Base-by-base conservation (phyloP, 2,888 invertebrate species). In the Athrips mouffetella region DNA sequence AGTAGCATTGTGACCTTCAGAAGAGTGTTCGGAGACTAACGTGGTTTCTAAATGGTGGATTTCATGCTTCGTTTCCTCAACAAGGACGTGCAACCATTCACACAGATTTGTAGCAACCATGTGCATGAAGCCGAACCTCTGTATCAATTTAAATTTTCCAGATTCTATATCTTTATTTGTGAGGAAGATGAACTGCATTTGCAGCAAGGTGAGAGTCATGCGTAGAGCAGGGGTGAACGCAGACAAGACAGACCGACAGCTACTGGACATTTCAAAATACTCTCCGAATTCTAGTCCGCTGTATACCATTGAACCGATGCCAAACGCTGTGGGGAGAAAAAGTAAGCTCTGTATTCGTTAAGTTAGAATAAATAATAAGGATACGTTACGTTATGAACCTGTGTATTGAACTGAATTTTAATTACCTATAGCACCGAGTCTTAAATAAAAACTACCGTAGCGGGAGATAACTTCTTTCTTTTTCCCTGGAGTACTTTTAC, bases 101-200 rank as follows among this genome's bases (percentile, higher is more conserved):
- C 97, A 97, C 11, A 98, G 80, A 80, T 98, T 98, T 13, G 96
- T 96, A 1, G 96, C 97, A 45, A 98, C 92, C 92, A 96, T 93
- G 73, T 98, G 98, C 97, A 98, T 97, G 33, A 97, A 90, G 5
- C 98, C 98, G 62, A 98, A 95, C 59, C 96, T 90, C 15, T 96
- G 94, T 45, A 96, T 89, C 39, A 92, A 90, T 67, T 92, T 92
- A 67, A 92, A 91, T 39, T 89, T 86, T 15, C 92, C 91, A 62
- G 93, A 89, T 65, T 84, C 85, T 48, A 88, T 87, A 56, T 88
- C 88, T 78, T 95, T 95, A 58, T 95, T 95, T 67, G 96, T 97
- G 31, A 97, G 90, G 75, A 98, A 98, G 63, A 98, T 96, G 77
- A 98, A 97, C 77, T 98, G 97, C 88, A 98, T 94, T 84, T 98